Evolutionary conservation across 1,140 invertebrate species (phyloP), one percentile per base, ranked within the genome.

Genomic region (Philotrypesis tridentata): DNA sequence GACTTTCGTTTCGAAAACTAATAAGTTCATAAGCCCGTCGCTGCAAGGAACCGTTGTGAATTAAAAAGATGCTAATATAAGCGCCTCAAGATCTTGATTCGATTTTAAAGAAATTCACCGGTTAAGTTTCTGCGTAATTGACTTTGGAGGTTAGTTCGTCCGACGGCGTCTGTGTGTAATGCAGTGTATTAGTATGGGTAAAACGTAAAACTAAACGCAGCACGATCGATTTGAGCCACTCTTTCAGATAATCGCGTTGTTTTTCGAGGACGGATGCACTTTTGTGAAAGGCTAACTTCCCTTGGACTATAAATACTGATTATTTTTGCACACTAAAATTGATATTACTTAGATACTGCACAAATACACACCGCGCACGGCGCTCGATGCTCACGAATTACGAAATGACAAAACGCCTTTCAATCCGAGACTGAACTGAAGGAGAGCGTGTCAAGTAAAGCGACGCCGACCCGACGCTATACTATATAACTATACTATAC

Each of bases 81-180:
- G 1, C 40, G 12, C 40, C n/a, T n/a, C n/a, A n/a, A n/a, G 14
- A 14, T 14, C 12, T 14, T 14, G 11, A 2, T 43, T 43, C 12
- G 17, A 14, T 43, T 17, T 43, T 17, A 3, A 43, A 43, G 40
- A 9, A 8, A 43, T 11, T 43, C 40, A 43, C 48, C 48, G 21
- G 48, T 5, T 17, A 55, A 17, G 48, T 6, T 77, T 43, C 23
- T 31, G 73, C 27, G 55, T 75, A 73, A 31, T 75, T 25, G 4
- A n/a, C 5, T 23, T 6, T 37, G 65, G 40, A 78, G 75, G 75
- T 70, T 78, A 78, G 9, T n/a, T 55, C 65, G 27, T 33, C n/a
- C 48, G 48, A 61, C 21, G 65, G 65, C 40, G 65, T 70, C 40
- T 9, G 33, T 37, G 7, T 33, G 0, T 14, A 55, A 55, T 7